Evolutionary conservation across 35 echinoderm and acorn worm species (phyloP), one percentile per base, ranked within the genome.

Genomic region (Lytechinus variegatus): DNA sequence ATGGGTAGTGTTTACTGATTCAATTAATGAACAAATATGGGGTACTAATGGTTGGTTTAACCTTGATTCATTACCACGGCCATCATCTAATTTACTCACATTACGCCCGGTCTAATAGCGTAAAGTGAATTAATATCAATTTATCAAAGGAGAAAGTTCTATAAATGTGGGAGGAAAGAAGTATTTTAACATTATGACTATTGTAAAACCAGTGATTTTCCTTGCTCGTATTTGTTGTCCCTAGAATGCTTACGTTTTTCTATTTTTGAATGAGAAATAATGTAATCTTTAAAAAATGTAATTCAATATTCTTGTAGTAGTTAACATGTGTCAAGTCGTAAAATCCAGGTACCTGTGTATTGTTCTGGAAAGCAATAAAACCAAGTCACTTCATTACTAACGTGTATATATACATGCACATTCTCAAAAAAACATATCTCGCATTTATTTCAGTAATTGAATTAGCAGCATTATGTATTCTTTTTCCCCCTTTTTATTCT

Each of bases 21-120:
- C 19, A 79, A 79, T 79, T 79, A 79, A 79, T 79, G 66, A 79
- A 79, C 19, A 79, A 79, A 79, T 79, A 79, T 7, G 66, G 66
- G 9, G 4, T 24, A 79, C 66, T 79, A 79, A 79, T 79, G 66
- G 66, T 4, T 79, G 19, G 66, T 79, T 79, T 79, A 79, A 79
- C 66, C 66, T 79, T 79, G 16, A 79, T 24, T 79, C 21, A n/a
- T 79, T 79, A n/a, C 66, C 66, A 79, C 16, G 66, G 16, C 66
- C 66, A 79, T 79, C 66, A 79, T 79, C 66, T 79, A n/a, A 79
- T 79, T 79, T 79, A 24, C 66, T 79, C 19, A 79, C 61, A 79
- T 79, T 79, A 79, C 16, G 66, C 66, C 66, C 21, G n/a, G 66
- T 79, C 66, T 24, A 24, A 79, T 79, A 79, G 66, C 7, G 66